Percentiles rank a stretch among this genome's conserved stretches.
These are phyloP conservation scores for Drosophila auraria DNA, from an alignment of 1,140 invertebrate species.

Conservation along the genomic window DNA sequence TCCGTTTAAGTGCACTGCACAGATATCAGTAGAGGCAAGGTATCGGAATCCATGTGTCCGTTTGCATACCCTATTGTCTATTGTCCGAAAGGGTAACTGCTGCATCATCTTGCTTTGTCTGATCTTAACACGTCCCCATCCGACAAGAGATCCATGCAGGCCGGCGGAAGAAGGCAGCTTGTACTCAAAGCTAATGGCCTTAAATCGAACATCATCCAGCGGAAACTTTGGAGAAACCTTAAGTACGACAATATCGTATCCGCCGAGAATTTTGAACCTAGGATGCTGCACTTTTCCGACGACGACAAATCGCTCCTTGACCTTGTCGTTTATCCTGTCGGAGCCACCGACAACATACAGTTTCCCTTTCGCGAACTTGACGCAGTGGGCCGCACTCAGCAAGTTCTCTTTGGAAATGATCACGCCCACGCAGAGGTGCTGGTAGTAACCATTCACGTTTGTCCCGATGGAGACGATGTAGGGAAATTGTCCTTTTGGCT, in stretches of 20 bases:
- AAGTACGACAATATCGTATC: constrained; percentile 55
- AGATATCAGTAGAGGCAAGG: constrained; percentile 49
- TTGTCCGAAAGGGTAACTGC: constrained; percentile 25
- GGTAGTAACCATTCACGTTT: constrained; percentile 11
- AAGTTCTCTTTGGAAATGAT: constrained; percentile 50
- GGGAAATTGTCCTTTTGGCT: constrained; percentile 7
- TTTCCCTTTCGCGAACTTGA: neutral
- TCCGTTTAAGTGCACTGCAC: constrained; percentile 46
- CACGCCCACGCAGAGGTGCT: constrained; percentile 62
- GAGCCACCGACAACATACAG: constrained; percentile 38
- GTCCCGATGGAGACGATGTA: constrained; percentile 67
- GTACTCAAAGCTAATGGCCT: constrained; percentile 13
- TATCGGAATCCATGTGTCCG: constrained; percentile 20
- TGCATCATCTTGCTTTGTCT: constrained; percentile 28
- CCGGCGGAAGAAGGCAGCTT: neutral
- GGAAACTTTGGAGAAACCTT: constrained; percentile 28
- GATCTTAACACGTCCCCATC: constrained; percentile 47
- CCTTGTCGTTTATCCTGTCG: constrained; percentile 10
- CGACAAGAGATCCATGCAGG: constrained; percentile 19
- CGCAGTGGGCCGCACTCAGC: constrained; percentile 58
- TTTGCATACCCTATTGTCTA: constrained; percentile 30
- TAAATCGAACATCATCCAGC: constrained; percentile 39
- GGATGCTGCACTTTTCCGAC: constrained; percentile 21
- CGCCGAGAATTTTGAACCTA: constrained; percentile 26
- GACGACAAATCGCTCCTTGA: constrained; percentile 12